Evolutionary conservation across 2,888 invertebrate genomes (phyloP).

Genomic region (Pristionchus mayeri): DNA sequence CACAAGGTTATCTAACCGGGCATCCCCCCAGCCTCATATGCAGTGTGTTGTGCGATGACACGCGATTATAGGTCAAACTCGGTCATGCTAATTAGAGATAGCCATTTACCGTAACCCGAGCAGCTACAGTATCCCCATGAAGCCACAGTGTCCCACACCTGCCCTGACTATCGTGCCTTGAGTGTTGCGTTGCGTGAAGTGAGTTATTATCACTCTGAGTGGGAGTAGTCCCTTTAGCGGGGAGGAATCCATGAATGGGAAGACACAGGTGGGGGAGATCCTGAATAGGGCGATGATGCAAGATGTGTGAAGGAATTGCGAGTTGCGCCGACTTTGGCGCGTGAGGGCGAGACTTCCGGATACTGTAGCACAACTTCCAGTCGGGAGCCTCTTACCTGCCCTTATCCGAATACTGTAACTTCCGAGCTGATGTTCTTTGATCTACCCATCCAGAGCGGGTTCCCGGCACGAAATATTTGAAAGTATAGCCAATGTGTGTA

Average conservation of each 20-base stretch:
- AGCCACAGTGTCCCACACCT: background rate
- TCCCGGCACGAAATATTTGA: too few species aligned
- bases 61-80: constrained; percentile 35
- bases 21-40: background rate
- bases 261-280: background rate
- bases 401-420: too few species aligned
- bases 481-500: too few species aligned
- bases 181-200: background rate
- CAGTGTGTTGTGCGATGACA: background rate
- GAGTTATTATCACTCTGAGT: constrained; percentile 28
- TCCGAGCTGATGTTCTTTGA: too few species aligned
- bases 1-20: constrained; percentile 36
- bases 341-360: background rate
- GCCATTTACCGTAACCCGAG: background rate
- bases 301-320: constrained; percentile 18
- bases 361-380: background rate
- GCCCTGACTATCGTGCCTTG: too few species aligned
- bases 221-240: background rate
- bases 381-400: background rate
- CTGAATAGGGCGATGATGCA: background rate
- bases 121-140: background rate
- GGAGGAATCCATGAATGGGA: too few species aligned
- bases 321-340: constrained; percentile 14
- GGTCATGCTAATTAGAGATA: constrained; percentile 34
- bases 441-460: too few species aligned